A percentile compares a stretch with the other conserved stretches of the same genome.
Conservation (phyloP, 2,888 invertebrate species). For the Ennomos erosarius region DNA sequence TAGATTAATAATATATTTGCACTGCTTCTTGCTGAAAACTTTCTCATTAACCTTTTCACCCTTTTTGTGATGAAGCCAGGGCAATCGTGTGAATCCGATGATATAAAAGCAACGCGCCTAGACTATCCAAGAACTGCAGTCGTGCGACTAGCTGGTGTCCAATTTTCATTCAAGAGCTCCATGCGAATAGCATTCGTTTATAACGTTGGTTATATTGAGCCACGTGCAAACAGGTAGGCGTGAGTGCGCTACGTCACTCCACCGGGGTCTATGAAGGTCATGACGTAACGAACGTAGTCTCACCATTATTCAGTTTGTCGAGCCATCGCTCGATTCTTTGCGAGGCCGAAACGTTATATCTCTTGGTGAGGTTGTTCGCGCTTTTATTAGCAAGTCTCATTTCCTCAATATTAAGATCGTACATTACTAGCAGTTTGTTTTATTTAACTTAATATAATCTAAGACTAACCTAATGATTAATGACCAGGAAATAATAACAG, state of each 20-base stretch:
- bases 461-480: constrained; percentile 54
- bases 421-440: constrained; percentile 46
- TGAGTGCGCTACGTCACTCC: constrained; percentile 72
- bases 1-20: constrained; percentile 13
- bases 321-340: constrained; percentile 70
- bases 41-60: neutral
- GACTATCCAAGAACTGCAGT: constrained; percentile 27
- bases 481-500: constrained; percentile 55
- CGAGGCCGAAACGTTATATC: constrained; percentile 72
- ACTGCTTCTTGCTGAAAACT: constrained; percentile 12
- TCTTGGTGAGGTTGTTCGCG: constrained; percentile 63
- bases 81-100: neutral
- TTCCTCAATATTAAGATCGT: constrained; percentile 58
- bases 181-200: constrained; percentile 50
- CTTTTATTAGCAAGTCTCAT: constrained; percentile 59
- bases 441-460: constrained; percentile 39
- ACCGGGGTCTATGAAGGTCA: constrained; percentile 72
- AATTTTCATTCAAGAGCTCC: constrained; percentile 43
- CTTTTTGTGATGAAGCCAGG: neutral
- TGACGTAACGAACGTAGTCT: constrained; percentile 73
- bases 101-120: neutral
- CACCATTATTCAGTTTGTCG: constrained; percentile 73
- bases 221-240: constrained; percentile 74
- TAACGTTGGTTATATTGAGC: constrained; percentile 59
- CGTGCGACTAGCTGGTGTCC: constrained; percentile 20